Percentiles rank a stretch among this genome's conserved stretches.
Evolutionary conservation across 2,888 invertebrate species (phyloP).

Genomic region (Barypeithes pellucidus): DNA sequence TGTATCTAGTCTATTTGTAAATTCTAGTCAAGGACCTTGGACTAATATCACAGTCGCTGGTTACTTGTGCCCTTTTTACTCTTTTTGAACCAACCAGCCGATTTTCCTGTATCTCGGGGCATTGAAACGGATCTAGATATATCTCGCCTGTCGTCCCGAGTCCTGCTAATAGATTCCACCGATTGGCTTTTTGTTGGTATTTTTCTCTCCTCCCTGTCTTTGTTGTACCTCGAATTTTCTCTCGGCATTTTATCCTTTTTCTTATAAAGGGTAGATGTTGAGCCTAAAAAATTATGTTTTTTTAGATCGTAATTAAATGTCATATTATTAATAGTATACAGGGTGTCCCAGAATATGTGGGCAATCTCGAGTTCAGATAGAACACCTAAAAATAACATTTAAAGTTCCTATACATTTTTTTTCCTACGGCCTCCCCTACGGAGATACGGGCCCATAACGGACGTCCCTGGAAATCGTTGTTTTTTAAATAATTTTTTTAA

Average conservation of each 20-base stretch:
- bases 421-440: no score
- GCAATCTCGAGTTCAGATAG: no score
- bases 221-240: conserved; percentile 68
- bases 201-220: conserved; percentile 65
- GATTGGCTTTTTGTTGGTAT: conserved; percentile 75
- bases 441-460: no score
- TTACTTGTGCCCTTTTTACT: conserved; percentile 72
- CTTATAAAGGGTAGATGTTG: conserved; percentile 68
- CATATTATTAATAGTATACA: neutral
- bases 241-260: conserved; percentile 70
- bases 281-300: conserved; percentile 56
- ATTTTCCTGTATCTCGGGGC: conserved; percentile 81
- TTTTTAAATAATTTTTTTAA: no score
- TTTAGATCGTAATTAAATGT: no score
- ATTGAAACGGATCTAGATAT: conserved; percentile 80
- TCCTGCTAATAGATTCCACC: conserved; percentile 76
- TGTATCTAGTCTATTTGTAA: neutral
- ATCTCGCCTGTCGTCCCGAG: conserved; percentile 66
- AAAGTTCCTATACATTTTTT: no score
- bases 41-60: conserved; percentile 64
- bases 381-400: no score
- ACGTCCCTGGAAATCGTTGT: no score
- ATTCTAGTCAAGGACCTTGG: neutral
- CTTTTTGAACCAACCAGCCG: conserved; percentile 83
- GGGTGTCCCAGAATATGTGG: no score